Evolutionary conservation across 2,888 invertebrate genomes (phyloP).

Genomic region (Phlogophora meticulosa): DNA sequence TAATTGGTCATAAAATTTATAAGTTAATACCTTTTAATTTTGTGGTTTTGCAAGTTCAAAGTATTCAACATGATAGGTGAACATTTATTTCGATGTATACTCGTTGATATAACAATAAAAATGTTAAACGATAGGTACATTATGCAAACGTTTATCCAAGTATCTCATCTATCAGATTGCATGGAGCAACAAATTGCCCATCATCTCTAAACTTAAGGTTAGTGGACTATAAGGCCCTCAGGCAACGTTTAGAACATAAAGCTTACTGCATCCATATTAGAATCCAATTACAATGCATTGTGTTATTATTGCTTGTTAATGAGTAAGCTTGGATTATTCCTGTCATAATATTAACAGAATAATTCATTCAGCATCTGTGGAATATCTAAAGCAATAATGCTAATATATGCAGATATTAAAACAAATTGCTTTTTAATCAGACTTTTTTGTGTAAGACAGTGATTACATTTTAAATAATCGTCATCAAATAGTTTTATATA

Average conservation of each 20-base stretch:
- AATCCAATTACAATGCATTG: conserved; percentile 64
- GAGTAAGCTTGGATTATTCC: conserved; percentile 56
- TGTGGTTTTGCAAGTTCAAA: conserved; percentile 40
- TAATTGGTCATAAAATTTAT: conserved; percentile 27
- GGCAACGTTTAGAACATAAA: conserved; percentile 32
- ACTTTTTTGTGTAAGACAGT: conserved; percentile 18
- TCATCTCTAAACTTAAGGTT: conserved; percentile 47
- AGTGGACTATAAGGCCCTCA: conserved; percentile 27
- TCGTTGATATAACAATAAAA: conserved; percentile 24
- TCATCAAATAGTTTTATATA: background rate
- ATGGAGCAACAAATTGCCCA: conserved; percentile 36
- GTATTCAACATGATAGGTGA: conserved; percentile 14
- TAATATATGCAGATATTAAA: conserved; percentile 22
- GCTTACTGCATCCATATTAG: conserved; percentile 50
- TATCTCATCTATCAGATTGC: conserved; percentile 25
- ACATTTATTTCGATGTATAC: conserved; percentile 19
- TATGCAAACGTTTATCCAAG: conserved; percentile 21
- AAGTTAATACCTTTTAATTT: conserved; percentile 7
- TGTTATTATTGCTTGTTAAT: conserved; percentile 64
- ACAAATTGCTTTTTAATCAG: conserved; percentile 29
- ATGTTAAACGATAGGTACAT: conserved; percentile 24
- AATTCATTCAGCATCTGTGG: conserved; percentile 49
- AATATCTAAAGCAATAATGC: conserved; percentile 21
- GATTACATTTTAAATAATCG: conserved; percentile 10
- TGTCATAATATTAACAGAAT: conserved; percentile 40